Percentiles rank a stretch among this genome's conserved stretches.
Conservation (phyloP, 2,888 invertebrate species). For the Biston stratarius region DNA sequence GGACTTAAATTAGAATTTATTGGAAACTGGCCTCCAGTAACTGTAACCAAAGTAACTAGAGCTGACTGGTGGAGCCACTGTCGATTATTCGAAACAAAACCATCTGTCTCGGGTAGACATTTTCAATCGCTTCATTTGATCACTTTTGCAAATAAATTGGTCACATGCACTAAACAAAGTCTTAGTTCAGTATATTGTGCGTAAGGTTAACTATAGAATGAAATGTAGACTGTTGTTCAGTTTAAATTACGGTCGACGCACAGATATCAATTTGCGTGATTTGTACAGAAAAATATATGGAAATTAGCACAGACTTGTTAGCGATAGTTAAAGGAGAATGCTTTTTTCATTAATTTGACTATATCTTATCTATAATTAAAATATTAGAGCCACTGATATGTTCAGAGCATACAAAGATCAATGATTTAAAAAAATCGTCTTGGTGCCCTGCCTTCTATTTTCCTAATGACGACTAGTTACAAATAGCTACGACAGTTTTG, state of each 20-base stretch:
- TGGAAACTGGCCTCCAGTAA: constrained; percentile 53
- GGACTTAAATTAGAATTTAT: constrained; percentile 85
- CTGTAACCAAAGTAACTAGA: neutral
- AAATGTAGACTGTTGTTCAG: constrained; percentile 30
- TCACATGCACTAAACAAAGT: constrained; percentile 18
- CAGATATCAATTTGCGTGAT: too few species aligned
- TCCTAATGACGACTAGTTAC: too few species aligned
- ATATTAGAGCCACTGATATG: too few species aligned
- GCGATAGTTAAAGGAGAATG: too few species aligned
- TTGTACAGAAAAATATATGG: too few species aligned
- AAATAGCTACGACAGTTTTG: too few species aligned
- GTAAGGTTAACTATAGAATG: constrained; percentile 17
- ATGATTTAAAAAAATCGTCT: too few species aligned
- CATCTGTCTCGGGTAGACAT: neutral
- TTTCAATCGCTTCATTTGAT: neutral
- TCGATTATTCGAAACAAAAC: neutral
- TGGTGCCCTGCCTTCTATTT: too few species aligned
- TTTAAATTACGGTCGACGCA: constrained; percentile 38
- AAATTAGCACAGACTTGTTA: neutral
- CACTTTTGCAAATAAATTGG: neutral
- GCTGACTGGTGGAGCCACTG: neutral
- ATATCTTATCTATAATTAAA: too few species aligned
- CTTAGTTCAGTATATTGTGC: too few species aligned
- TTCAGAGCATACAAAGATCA: too few species aligned
- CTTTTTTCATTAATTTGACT: too few species aligned